Conservation (phyloP, 53 echinoderm and acorn worm genomes). For the Echinarachnius parma region DNA sequence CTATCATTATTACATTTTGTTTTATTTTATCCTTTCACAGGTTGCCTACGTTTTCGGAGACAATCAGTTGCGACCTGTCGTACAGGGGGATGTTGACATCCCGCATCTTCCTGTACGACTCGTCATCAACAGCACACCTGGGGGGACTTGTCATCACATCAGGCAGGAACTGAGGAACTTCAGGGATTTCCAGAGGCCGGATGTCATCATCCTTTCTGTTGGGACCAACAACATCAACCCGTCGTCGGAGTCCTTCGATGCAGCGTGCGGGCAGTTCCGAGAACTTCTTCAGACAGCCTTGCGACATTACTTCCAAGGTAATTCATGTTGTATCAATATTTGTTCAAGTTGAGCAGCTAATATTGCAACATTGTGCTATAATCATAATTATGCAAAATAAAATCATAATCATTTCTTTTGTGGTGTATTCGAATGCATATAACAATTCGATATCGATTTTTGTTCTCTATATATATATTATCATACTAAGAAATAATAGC, state of each 20-base stretch:
- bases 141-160: constrained; percentile 25
- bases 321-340: no score
- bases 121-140: constrained; percentile 34
- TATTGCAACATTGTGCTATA: no score
- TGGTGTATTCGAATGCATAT: no score
- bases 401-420: no score
- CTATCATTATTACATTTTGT: no score
- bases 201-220: constrained; percentile 11
- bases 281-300: constrained; percentile 4
- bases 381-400: no score
- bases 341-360: no score
- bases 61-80: constrained; percentile 26
- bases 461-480: no score
- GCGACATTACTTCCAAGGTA: no score
- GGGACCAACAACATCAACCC: constrained; percentile 27
- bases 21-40: background rate
- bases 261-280: constrained; percentile 14
- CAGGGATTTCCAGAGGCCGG: background rate
- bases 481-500: no score
- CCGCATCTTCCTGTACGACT: constrained; percentile 1
- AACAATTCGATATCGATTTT: no score
- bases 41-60: constrained; percentile 25
- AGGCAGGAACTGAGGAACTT: constrained; percentile 13
- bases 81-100: constrained; percentile 2
- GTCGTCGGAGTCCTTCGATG: background rate